Base-by-base conservation (phyloP, 1,140 invertebrate genomes). In the Macrosteles quadrilineatus region DNA sequence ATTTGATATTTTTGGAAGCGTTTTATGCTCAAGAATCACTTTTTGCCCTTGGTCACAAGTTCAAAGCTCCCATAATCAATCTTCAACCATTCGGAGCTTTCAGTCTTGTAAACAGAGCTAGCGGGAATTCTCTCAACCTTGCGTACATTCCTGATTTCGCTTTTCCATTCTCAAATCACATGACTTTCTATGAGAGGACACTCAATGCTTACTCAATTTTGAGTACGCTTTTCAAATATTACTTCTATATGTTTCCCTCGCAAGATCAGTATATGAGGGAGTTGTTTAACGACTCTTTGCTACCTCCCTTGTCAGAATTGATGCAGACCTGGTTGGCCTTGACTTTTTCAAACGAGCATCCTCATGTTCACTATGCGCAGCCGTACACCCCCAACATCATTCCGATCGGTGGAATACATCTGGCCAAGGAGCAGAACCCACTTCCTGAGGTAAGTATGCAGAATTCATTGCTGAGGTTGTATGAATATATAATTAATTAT, bases 321-420 rank as follows among this genome's bases (percentile, higher is more conserved):
- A n/a, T n/a, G n/a, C n/a, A n/a, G n/a, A n/a, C n/a, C n/a, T n/a
- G n/a, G n/a, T n/a, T n/a, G n/a, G n/a, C 31, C 29, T 17, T 70
- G 32, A 12, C 43, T 65, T 32, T 50, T 23, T 9, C 17, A 4
- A 50, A 70, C 27, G 57, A 17, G 4, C 67, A 36, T 63, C 53
- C 43, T 40, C 36, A 23, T 0, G 3, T 32, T 19, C 2, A 36
- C 17, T 30, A 40, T n/a, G 23, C 55, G 12, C 23, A 25, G 1
- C 68, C 68, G 1, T 19, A 69, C 19, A 21, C 63, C 2, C 50
- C 50, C 40, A 45, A 65, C 63, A 65, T 71, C 23, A 30, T 67
- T 3, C 45, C 32, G 0, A 43, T 67, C 4, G 65, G 40, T 23
- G 65, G 65, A 1, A 67, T 67, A 23, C 43, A 47, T 29, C n/a